A percentile compares a stretch with the other conserved stretches of the same genome.
These are phyloP conservation scores for Ophioninae sp. DNA, from an alignment of 2,888 invertebrate species.

Conservation along the genomic window DNA sequence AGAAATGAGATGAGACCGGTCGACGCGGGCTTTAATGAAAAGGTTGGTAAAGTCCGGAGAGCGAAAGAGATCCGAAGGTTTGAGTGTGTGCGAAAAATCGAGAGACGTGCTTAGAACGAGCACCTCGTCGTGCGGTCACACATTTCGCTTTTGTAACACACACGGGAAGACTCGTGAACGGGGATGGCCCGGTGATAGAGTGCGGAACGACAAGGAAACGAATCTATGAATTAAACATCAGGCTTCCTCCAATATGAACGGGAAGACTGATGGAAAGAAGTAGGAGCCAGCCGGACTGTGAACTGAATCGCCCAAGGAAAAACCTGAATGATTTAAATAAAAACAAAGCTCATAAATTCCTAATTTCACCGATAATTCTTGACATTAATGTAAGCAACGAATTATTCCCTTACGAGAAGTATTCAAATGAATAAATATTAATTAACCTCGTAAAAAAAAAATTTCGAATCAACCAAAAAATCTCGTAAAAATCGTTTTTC, in stretches of 20 bases:
- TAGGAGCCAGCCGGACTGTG: slow-evolving; percentile 4
- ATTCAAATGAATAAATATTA: neutral
- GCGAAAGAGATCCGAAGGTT: slow-evolving; percentile 24
- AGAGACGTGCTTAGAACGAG: slow-evolving; percentile 32
- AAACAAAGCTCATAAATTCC: neutral
- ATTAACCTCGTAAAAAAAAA: neutral
- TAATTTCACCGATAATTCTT: neutral
- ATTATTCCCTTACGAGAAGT: neutral
- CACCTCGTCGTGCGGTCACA: slow-evolving; percentile 26
- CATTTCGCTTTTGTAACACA: slow-evolving; percentile 46
- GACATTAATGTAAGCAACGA: neutral
- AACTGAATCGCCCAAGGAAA: slow-evolving; percentile 18
- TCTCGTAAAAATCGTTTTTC: no score
- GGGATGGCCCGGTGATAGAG: slow-evolving; percentile 47
- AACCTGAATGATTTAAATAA: slow-evolving; percentile 2
- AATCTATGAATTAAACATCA: slow-evolving; percentile 70
- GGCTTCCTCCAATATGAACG: slow-evolving; percentile 65
- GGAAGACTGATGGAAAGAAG: slow-evolving; percentile 39
- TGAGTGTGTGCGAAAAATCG: slow-evolving; percentile 25
- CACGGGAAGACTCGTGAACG: slow-evolving; percentile 10
- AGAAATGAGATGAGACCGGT: slow-evolving; percentile 53
- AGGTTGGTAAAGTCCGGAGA: slow-evolving; percentile 58
- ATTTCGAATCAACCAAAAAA: neutral
- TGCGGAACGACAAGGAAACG: slow-evolving; percentile 62
- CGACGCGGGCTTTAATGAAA: slow-evolving; percentile 62